Percentiles rank a stretch among this genome's conserved stretches.
Conservation (phyloP, 2,113 vertebrate genomes). For the Pseudorectes ferrugineus region DNA sequence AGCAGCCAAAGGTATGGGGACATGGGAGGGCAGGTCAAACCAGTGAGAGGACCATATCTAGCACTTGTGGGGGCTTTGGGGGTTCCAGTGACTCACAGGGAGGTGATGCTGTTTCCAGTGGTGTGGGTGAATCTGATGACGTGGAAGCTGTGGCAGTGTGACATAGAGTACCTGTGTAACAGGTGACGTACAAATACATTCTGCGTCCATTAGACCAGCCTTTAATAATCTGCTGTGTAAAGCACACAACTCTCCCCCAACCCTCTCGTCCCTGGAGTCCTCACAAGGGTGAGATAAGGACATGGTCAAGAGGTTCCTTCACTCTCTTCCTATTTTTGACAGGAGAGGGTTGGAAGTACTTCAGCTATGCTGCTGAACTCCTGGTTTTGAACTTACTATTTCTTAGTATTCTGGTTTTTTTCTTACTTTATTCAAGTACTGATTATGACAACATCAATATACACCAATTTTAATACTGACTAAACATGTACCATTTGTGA, state of each 20-base stretch:
- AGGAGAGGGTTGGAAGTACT: background rate
- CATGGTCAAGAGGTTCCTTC: background rate
- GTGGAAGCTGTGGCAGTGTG: background rate
- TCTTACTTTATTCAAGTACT: background rate
- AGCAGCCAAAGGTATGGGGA: background rate
- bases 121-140: background rate
- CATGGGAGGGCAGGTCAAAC: background rate
- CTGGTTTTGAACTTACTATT: background rate
- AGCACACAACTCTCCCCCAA: background rate
- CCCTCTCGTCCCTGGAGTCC: background rate
- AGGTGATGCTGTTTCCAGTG: background rate
- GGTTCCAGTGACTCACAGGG: background rate
- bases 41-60: background rate
- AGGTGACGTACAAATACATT: background rate
- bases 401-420: background rate
- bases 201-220: background rate
- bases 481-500: background rate
- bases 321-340: background rate
- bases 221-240: background rate
- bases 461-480: background rate
- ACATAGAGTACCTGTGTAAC: background rate
- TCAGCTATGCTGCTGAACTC: background rate
- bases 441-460: background rate
- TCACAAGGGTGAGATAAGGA: background rate
- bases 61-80: background rate